Evolutionary conservation across 2,797 vertebrate species (phyloP).

Genomic region (Sciurus vulgaris): DNA sequence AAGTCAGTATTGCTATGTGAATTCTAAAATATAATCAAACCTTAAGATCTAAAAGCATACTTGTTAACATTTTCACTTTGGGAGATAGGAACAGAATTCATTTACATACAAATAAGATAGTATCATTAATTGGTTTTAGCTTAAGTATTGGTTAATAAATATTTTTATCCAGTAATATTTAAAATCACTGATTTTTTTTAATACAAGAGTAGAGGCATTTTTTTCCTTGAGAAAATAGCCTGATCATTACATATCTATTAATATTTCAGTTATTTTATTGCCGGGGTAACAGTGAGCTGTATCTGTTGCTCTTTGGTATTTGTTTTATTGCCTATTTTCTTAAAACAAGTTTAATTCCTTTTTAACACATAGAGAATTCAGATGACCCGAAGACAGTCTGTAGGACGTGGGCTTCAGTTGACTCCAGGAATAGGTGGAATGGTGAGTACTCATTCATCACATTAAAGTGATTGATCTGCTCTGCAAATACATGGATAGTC

Average conservation of each 20-base stretch:
- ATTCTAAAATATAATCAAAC: not conserved
- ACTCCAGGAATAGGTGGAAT: constrained; percentile 92
- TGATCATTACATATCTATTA: constrained; percentile 5
- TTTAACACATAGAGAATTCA: constrained; percentile 88
- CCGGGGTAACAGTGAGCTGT: not conserved
- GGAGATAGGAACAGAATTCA: not conserved
- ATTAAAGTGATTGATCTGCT: not conserved
- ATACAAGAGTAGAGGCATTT: not conserved
- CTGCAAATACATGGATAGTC: not conserved
- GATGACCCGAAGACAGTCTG: constrained; percentile 92
- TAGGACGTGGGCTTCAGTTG: constrained; percentile 93
- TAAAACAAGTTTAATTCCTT: constrained; percentile 36
- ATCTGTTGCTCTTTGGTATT: constrained; percentile 18
- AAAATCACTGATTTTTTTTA: constrained; percentile 10
- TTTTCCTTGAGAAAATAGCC: constrained; percentile 60
- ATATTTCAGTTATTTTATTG: constrained; percentile 11
- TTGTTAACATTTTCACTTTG: constrained; percentile 18
- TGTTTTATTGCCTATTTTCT: constrained; percentile 60
- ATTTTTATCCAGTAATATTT: not conserved
- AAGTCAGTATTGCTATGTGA: not conserved
- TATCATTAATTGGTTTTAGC: constrained; percentile 35
- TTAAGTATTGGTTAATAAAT: constrained; percentile 35
- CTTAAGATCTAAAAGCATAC: not conserved
- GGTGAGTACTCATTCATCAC: constrained; percentile 88
- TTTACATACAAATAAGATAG: constrained; percentile 6